Conservation (phyloP, 2,888 invertebrate genomes). For the Harpalus rubripes region DNA sequence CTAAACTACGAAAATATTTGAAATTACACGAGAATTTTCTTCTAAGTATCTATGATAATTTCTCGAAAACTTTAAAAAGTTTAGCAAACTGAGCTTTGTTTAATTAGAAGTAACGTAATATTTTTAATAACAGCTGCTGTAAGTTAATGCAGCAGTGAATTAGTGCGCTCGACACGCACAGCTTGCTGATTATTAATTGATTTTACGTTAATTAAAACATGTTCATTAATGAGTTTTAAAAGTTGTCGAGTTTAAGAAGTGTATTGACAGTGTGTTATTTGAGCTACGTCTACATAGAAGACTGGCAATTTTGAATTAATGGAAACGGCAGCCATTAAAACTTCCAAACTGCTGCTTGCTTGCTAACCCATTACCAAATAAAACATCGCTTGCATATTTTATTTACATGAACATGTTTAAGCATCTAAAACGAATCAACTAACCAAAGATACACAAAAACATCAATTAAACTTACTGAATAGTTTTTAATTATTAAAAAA, state of each 20-base stretch:
- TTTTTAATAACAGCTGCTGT: slow-evolving; percentile 27
- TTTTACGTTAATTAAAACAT: slow-evolving; percentile 62
- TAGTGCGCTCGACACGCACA: background rate
- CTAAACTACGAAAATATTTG: too few species aligned
- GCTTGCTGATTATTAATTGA: slow-evolving; percentile 59
- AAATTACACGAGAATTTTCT: background rate
- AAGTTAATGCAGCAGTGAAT: slow-evolving; percentile 28
- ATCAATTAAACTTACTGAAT: background rate
- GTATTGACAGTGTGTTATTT: slow-evolving; percentile 54
- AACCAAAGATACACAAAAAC: background rate
- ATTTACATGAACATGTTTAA: background rate
- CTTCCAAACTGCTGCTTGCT: slow-evolving; percentile 29
- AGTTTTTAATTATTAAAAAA: background rate
- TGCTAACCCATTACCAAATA: slow-evolving; percentile 43
- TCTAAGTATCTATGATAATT: background rate
- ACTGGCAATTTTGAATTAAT: slow-evolving; percentile 31
- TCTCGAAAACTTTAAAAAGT: background rate
- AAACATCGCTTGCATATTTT: slow-evolving; percentile 25
- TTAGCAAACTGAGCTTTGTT: slow-evolving; percentile 3
- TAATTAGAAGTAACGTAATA: slow-evolving; percentile 24
- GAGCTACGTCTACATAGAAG: slow-evolving; percentile 30
- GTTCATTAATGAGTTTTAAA: slow-evolving; percentile 59
- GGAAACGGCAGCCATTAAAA: slow-evolving; percentile 39
- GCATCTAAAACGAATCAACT: background rate
- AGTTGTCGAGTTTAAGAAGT: slow-evolving; percentile 38